These are phyloP conservation scores for Eretmocerus hayati DNA, from an alignment of 2,888 invertebrate species.

Conservation along the genomic window DNA sequence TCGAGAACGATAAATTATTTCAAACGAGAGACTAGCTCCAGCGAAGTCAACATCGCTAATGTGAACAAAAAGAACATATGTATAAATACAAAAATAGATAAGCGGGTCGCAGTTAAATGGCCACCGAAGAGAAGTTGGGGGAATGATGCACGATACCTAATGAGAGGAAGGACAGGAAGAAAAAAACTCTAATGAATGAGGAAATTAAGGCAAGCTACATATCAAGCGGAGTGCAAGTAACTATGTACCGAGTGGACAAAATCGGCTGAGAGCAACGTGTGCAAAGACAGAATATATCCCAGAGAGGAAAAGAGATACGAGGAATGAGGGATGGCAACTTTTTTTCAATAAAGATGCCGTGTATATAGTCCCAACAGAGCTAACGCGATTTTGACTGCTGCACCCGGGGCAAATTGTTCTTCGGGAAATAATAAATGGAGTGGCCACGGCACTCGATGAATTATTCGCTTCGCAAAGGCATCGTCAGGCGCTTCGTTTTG, in stretches of 20 bases:
- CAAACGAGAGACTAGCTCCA: no score
- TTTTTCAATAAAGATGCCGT: constrained; percentile 14
- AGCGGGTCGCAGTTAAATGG: no score
- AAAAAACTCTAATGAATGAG: constrained; percentile 7
- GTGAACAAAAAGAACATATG: no score
- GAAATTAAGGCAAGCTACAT: constrained; percentile 7
- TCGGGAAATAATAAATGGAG: constrained; percentile 17
- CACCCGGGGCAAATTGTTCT: constrained; percentile 13
- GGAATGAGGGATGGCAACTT: constrained; percentile 11
- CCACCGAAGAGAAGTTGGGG: no score
- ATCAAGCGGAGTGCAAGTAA: background rate
- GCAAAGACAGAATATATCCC: background rate
- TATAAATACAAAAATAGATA: no score
- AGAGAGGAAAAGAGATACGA: constrained; percentile 2
- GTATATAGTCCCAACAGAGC: background rate
- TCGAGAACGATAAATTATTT: no score
- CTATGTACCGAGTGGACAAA: background rate
- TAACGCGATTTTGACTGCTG: constrained; percentile 15
- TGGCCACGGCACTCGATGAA: constrained; percentile 3
- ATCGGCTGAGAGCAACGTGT: background rate
- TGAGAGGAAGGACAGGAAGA: background rate
- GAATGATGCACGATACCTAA: background rate
- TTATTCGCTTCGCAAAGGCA: background rate
- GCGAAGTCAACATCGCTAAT: no score
- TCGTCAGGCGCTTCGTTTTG: background rate